Percentiles rank a stretch among this genome's conserved stretches.
Conservation (phyloP, 2,113 vertebrate species). For the Megalops atlanticus region DNA sequence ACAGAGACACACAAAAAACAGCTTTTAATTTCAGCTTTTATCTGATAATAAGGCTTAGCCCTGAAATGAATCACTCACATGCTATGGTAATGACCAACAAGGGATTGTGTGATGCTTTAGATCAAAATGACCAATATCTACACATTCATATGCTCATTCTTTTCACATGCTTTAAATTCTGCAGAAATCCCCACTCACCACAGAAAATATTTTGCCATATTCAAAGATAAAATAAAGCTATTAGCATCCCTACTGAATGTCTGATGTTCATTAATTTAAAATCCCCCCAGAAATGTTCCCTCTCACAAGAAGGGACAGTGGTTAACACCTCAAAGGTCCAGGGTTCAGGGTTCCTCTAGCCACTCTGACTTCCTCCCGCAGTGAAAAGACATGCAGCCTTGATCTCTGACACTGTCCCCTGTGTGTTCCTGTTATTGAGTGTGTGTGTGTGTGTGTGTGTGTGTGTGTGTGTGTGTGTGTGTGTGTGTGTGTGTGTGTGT, state of each 20-base stretch:
- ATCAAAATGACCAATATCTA: not conserved
- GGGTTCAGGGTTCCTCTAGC: too few species aligned
- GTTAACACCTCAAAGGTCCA: too few species aligned
- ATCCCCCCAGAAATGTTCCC: not conserved
- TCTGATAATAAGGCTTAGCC: constrained; percentile 23
- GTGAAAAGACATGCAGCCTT: too few species aligned
- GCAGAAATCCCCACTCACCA: not conserved
- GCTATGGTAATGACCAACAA: constrained; percentile 6
- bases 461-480: not conserved
- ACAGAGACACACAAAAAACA: not conserved
- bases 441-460: too few species aligned
- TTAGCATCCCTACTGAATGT: not conserved
- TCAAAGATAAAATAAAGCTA: not conserved
- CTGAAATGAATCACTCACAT: constrained; percentile 8
- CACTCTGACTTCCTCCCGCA: too few species aligned
- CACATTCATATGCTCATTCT: not conserved
- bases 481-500: not conserved
- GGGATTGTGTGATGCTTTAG: constrained; percentile 13
- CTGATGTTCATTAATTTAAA: not conserved
- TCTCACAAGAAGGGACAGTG: too few species aligned
- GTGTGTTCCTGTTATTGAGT: too few species aligned
- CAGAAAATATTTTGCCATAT: not conserved
- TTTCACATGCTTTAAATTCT: not conserved
- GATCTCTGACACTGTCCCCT: too few species aligned
- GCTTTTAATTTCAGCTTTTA: not conserved